Conservation (phyloP, 53 echinoderm and acorn worm species). For the Glandiceps talaboti region DNA sequence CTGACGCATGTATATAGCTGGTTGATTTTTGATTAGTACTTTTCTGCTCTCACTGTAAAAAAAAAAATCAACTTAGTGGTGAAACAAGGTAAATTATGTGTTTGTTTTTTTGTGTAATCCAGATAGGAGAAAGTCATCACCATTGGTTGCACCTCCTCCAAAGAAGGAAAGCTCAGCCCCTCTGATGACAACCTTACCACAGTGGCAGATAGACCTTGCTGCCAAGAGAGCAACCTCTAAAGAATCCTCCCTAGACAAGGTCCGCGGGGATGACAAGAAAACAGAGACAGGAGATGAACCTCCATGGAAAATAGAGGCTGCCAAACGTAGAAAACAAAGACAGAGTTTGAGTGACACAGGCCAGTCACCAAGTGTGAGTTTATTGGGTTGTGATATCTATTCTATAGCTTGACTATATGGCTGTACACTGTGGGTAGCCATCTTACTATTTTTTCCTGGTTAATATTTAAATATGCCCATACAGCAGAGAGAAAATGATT, state of each 20-base stretch:
- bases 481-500: not conserved
- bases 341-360: not conserved
- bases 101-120: no score
- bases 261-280: constrained; percentile 9
- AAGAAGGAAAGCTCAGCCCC: constrained; percentile 12
- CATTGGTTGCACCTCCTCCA: constrained; percentile 22
- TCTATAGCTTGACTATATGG: no score
- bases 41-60: no score
- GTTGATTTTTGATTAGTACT: no score
- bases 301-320: constrained; percentile 20
- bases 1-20: no score
- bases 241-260: not conserved
- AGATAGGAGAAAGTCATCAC: no score
- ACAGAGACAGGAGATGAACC: constrained; percentile 12
- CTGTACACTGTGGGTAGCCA: no score
- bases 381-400: no score
- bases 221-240: constrained; percentile 16
- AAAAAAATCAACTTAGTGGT: no score
- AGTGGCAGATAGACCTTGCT: constrained; percentile 43
- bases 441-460: not conserved
- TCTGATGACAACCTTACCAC: constrained; percentile 27
- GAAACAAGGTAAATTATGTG: no score
- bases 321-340: not conserved
- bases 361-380: not conserved
- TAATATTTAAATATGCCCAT: not conserved